Base-by-base conservation (phyloP, 2,888 invertebrate genomes). In the Meteorus colon region DNA sequence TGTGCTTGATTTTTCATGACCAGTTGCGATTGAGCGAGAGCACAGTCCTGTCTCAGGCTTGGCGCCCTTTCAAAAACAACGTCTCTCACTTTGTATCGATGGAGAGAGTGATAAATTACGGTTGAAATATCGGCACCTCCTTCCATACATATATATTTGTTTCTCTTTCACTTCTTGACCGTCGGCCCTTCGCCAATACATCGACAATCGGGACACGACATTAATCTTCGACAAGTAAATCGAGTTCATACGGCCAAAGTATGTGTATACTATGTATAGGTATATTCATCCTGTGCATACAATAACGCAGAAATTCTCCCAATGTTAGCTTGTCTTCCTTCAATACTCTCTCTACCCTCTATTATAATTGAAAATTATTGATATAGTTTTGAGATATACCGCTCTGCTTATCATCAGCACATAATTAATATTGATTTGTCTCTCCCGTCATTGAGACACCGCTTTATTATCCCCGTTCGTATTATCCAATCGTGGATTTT, bases 61-160 rank as follows among this genome's bases (percentile, higher is more conserved):
- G 65, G 66, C 75, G 45, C 71, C 73, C 69, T 55, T 55, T 69
- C 66, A 45, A 48, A 16, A 16, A 48, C 19, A 60, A 77, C 67
- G 74, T 76, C 75, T 75, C 77, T 75, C 51, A 73, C 78, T 76
- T 73, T 76, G 74, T 77, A 66, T 75, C 19, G 10, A 8, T 48
- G 10, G 19, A 55, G 82, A 82, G 82, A 82, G 84, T 88, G 88
- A 88, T 88, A 88, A 88, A 88, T 88, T 86, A 87, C 81, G 80
- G 82, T 79, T 79, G 82, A 84, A 85, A 87, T 86, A 87, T 86
- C 85, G 85, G 86, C 86, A 84, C 87, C 87, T 85, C 86, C 87
- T 82, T 86, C 84, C 82, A 84, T 84, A 19, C 74, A 75, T 51
- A 27, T 65, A 65, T 29, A 48, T 24, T 69, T 19, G 62, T 76